These are phyloP conservation scores for Phrynosoma blainvillii DNA, from an alignment of 2,113 vertebrate genomes.

Conservation along the genomic window DNA sequence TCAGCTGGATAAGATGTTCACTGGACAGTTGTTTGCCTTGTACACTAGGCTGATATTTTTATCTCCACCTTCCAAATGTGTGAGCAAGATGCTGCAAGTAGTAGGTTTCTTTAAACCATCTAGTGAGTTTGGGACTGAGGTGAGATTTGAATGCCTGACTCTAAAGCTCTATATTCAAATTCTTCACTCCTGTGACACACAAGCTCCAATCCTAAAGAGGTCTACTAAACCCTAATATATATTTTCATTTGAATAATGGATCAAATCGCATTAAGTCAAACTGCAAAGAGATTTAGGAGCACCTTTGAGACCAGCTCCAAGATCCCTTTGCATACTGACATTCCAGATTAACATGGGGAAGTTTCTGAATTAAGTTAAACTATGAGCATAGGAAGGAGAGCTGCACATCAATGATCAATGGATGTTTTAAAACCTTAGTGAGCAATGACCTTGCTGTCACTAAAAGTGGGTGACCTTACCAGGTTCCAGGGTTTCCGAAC, in stretches of 20 bases:
- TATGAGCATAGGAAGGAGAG: not conserved
- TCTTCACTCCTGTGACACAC: not conserved
- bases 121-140: too few species aligned
- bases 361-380: not conserved
- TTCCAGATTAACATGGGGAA: too few species aligned
- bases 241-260: not conserved
- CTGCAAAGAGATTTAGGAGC: too few species aligned
- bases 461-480: conserved; percentile 15
- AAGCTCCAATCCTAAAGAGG: not conserved
- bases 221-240: not conserved
- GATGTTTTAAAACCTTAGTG: not conserved
- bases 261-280: not conserved
- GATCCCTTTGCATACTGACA: too few species aligned
- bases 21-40: not conserved
- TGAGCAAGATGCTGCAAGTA: too few species aligned
- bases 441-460: not conserved
- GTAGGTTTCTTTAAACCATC: too few species aligned
- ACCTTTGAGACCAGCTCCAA: too few species aligned
- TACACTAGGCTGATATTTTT: not conserved
- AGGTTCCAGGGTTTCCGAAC: conserved; percentile 14
- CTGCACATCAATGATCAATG: not conserved
- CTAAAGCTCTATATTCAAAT: not conserved
- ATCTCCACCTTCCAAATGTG: not conserved
- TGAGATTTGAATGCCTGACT: too few species aligned
- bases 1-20: not conserved